A percentile compares a stretch with the other conserved stretches of the same genome.
These are phyloP conservation scores for Clepsis dumicolana DNA, from an alignment of 2,888 invertebrate species.

Conservation along the genomic window DNA sequence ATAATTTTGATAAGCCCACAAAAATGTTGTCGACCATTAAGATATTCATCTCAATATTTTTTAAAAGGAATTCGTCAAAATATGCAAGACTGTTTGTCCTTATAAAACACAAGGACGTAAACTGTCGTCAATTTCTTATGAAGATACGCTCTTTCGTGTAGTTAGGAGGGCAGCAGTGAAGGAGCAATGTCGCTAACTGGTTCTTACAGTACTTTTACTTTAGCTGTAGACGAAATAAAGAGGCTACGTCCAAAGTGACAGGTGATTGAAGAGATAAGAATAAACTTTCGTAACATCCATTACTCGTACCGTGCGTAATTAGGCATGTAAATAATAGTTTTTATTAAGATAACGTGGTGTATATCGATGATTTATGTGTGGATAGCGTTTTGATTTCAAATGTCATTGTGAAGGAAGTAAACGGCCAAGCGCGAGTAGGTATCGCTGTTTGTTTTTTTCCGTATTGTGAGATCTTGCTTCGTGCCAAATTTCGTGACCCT, in stretches of 20 bases:
- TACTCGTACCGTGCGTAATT: constrained; percentile 4
- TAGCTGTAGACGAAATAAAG: constrained; percentile 32
- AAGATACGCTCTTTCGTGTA: no score
- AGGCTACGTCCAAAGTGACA: constrained; percentile 37
- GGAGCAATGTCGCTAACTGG: constrained; percentile 39
- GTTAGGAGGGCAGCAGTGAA: no score
- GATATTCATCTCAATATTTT: constrained; percentile 47
- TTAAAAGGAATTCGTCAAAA: constrained; percentile 39
- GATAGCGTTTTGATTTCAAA: not conserved
- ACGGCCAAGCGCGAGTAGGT: no score
- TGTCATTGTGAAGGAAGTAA: no score
- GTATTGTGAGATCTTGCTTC: no score
- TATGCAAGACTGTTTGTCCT: no score
- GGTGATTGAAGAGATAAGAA: constrained; percentile 39
- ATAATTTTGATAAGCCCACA: constrained; percentile 11
- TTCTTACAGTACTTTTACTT: constrained; percentile 50
- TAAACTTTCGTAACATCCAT: constrained; percentile 24
- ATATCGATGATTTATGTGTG: not conserved
- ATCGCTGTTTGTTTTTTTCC: no score
- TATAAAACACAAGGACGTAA: no score
- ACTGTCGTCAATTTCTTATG: no score
- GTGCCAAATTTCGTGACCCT: no score
- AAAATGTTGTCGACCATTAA: constrained; percentile 45
- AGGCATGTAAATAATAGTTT: constrained; percentile 8
- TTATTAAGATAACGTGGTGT: not conserved